Conservation (phyloP, 2,888 invertebrate genomes). For the Lithophane semibrunnea region DNA sequence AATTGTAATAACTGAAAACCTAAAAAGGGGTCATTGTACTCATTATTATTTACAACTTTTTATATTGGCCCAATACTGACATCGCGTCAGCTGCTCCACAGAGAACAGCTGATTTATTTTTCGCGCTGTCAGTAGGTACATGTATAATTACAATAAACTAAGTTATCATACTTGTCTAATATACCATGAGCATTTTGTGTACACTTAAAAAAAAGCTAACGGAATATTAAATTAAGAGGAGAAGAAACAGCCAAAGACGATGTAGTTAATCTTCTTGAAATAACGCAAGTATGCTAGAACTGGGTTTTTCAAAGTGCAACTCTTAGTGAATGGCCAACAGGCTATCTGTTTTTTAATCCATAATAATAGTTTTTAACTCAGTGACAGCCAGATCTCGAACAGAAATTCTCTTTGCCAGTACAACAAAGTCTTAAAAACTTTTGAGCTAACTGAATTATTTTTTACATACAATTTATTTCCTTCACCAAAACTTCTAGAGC, state of each 20-base stretch:
- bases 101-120: background rate
- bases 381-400: too few relatives aligned
- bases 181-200: background rate
- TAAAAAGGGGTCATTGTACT: background rate
- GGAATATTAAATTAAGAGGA: background rate
- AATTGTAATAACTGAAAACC: background rate
- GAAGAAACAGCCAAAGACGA: too few relatives aligned
- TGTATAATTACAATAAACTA: background rate
- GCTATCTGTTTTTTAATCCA: too few relatives aligned
- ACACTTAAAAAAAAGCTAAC: background rate
- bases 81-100: too few relatives aligned
- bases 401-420: too few relatives aligned
- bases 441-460: constrained; percentile 7
- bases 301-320: too few relatives aligned
- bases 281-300: too few relatives aligned
- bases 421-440: background rate
- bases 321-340: too few relatives aligned
- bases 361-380: too few relatives aligned
- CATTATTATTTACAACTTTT: background rate
- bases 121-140: background rate
- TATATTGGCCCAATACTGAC: too few relatives aligned
- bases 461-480: constrained; percentile 29
- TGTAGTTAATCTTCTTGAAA: too few relatives aligned
- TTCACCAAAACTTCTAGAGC: constrained; percentile 29
- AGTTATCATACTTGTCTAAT: background rate